These are phyloP conservation scores for Chaetophractus vellerosus DNA, from an alignment of 2,797 vertebrate genomes.

Conservation along the genomic window DNA sequence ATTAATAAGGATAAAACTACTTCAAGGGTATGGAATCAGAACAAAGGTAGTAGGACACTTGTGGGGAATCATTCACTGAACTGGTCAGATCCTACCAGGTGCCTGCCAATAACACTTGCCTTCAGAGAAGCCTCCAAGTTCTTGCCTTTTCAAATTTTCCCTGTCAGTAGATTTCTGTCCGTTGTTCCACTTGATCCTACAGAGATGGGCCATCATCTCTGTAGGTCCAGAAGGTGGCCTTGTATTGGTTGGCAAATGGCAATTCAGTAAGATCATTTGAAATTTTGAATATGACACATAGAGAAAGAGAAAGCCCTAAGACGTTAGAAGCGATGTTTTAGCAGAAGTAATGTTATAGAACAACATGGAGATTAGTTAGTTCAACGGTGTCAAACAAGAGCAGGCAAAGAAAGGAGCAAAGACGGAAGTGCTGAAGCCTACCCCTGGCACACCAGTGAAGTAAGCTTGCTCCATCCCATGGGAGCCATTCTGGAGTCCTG, in stretches of 20 bases:
- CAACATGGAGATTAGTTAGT: neutral
- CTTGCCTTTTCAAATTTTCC: conserved; percentile 29
- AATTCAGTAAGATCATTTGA: neutral
- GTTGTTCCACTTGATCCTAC: neutral
- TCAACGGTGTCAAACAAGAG: neutral
- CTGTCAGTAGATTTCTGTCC: neutral
- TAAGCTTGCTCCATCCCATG: neutral
- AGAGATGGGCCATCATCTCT: neutral
- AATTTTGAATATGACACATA: conserved; percentile 14
- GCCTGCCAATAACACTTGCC: neutral
- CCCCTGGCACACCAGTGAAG: neutral
- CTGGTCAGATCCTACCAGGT: neutral
- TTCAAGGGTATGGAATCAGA: conserved; percentile 50
- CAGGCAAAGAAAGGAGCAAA: neutral
- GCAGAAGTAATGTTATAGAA: neutral
- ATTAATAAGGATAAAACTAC: conserved; percentile 57
- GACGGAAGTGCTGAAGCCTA: neutral
- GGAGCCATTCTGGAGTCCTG: neutral
- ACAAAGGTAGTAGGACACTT: neutral
- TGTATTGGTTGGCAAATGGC: neutral
- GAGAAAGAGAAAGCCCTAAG: neutral
- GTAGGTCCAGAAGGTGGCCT: neutral
- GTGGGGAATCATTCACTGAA: neutral
- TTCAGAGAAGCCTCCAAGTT: neutral
- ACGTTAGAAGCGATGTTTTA: conserved; percentile 10